Conservation (phyloP, 1,140 invertebrate genomes). For the Zaprionus ghesquierei region DNA sequence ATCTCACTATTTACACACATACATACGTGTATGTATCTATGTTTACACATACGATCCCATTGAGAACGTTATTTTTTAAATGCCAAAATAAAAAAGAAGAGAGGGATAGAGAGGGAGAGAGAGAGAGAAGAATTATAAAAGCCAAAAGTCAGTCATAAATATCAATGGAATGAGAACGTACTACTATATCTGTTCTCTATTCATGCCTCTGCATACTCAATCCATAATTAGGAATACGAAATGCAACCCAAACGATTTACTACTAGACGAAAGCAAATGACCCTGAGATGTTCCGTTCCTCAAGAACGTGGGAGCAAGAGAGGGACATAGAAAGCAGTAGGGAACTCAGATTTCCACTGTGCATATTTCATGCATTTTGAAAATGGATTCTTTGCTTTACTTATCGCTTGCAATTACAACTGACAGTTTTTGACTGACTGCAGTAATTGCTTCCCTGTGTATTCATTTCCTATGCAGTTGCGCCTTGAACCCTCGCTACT, state of each 20-base stretch:
- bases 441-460: slow-evolving; percentile 51
- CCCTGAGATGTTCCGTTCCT: neutral
- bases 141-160: slow-evolving; percentile 11
- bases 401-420: slow-evolving; percentile 1
- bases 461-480: slow-evolving; percentile 53
- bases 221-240: slow-evolving; percentile 36
- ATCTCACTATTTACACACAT: too few relatives aligned
- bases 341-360: neutral
- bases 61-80: neutral
- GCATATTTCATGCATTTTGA: too few relatives aligned
- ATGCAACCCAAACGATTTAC: slow-evolving; percentile 23
- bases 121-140: neutral
- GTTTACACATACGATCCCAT: neutral
- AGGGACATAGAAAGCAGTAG: neutral
- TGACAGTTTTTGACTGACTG: too few relatives aligned
- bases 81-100: neutral
- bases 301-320: neutral
- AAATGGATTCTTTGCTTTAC: neutral
- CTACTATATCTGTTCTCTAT: slow-evolving; percentile 13
- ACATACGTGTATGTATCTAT: neutral
- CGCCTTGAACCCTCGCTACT: slow-evolving; percentile 50
- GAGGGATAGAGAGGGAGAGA: too few relatives aligned
- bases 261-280: neutral
- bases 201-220: slow-evolving; percentile 36
- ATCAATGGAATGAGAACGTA: slow-evolving; percentile 21